Percentiles rank a stretch among this genome's conserved stretches.
Evolutionary conservation across 2,797 vertebrate species (phyloP).

Genomic region (Trichosurus vulpecula): DNA sequence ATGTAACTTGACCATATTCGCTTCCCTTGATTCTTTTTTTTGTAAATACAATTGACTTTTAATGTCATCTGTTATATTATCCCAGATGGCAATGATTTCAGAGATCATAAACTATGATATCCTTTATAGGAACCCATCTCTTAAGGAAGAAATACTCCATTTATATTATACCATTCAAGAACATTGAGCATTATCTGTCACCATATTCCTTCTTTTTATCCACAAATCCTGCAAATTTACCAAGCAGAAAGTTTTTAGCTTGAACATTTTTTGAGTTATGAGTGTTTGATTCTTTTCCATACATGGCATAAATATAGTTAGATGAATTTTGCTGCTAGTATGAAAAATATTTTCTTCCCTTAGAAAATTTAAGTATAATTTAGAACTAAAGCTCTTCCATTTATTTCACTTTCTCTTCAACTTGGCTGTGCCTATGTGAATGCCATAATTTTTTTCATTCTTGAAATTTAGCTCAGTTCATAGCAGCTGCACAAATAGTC

Average conservation of each 20-base stretch:
- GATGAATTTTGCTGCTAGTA: conserved; percentile 52
- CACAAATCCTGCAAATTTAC: conserved; percentile 12
- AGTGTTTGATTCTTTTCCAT: conserved; percentile 36
- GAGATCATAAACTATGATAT: background rate
- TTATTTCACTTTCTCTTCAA: conserved; percentile 63
- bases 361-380: conserved; percentile 54
- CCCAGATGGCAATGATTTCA: background rate
- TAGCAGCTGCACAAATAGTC: conserved; percentile 52
- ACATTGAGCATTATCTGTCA: background rate
- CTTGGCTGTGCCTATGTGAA: conserved; percentile 54
- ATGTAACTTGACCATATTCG: conserved; percentile 12
- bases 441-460: conserved; percentile 66
- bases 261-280: conserved; percentile 49
- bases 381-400: conserved; percentile 55
- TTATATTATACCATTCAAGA: background rate
- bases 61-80: background rate
- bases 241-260: conserved; percentile 27
- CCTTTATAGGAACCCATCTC: background rate
- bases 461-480: conserved; percentile 65
- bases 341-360: conserved; percentile 66
- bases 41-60: background rate
- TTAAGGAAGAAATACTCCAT: background rate
- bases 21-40: background rate
- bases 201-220: background rate
- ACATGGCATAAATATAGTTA: conserved; percentile 52